These are phyloP conservation scores for Bubalus kerabau DNA, from an alignment of 2,113 vertebrate genomes.

Conservation along the genomic window DNA sequence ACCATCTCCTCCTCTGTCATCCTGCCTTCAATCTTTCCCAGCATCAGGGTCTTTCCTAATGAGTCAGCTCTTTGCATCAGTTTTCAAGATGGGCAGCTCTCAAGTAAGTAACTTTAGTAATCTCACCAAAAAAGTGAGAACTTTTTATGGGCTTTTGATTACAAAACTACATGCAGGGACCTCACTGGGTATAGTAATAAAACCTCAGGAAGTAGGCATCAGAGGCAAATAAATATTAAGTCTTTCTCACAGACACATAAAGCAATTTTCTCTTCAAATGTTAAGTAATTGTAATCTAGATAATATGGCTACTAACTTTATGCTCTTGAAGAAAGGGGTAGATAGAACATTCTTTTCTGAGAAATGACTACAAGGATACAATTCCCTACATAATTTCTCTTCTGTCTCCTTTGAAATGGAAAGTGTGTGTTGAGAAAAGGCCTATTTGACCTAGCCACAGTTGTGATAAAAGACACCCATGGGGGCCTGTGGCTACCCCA, in stretches of 20 bases:
- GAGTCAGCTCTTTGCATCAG: no score
- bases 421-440: neutral
- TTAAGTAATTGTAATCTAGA: neutral
- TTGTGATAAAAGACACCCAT: neutral
- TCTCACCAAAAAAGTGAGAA: neutral
- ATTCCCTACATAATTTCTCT: neutral
- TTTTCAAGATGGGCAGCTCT: constrained; percentile 34
- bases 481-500: neutral
- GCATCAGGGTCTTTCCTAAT: no score
- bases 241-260: constrained; percentile 13
- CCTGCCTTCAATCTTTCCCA: no score
- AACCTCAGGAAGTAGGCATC: neutral
- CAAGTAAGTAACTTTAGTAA: constrained; percentile 48
- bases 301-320: neutral
- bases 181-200: neutral
- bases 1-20: no score
- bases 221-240: neutral
- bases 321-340: constrained; percentile 1
- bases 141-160: neutral
- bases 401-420: neutral
- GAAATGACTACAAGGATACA: neutral
- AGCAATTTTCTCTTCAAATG: constrained; percentile 32
- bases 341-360: neutral
- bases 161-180: neutral
- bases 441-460: neutral